phyloP scores from a whole-genome alignment of 2,888 invertebrate genomes.

The Slavum lentiscoides region DNA sequence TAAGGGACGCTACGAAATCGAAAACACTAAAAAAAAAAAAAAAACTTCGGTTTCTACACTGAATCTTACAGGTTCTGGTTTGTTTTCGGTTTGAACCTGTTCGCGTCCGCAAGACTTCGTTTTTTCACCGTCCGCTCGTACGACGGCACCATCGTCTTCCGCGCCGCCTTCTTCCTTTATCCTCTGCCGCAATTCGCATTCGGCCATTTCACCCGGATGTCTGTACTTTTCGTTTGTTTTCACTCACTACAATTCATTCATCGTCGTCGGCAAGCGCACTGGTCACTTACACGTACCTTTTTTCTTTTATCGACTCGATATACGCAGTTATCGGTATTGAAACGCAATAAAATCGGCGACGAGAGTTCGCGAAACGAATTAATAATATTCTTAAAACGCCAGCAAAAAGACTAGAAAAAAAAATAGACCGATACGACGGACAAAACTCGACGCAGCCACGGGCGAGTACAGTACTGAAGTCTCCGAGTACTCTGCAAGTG shows the following conservation, averaged over 20 bases:
- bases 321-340: neutral
- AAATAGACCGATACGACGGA: too few species aligned
- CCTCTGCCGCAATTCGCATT: constrained; percentile 54
- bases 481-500: too few species aligned
- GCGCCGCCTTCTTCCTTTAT: constrained; percentile 45
- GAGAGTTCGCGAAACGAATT: neutral
- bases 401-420: neutral
- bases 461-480: neutral
- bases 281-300: too few species aligned
- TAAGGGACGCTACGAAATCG: neutral
- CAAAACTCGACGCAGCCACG: too few species aligned
- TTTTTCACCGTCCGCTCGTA: neutral
- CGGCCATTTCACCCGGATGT: constrained; percentile 46
- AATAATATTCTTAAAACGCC: neutral
- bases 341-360: neutral
- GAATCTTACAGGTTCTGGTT: constrained; percentile 54
- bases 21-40: neutral
- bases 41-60: neutral
- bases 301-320: neutral
- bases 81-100: constrained; percentile 48
- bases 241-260: neutral
- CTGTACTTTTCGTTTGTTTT: neutral
- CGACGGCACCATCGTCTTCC: constrained; percentile 25
- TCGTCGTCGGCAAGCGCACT: too few species aligned
- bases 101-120: constrained; percentile 24